A percentile compares a stretch with the other conserved stretches of the same genome.
These are phyloP conservation scores for Aporrectodea caliginosa DNA, from an alignment of 1,140 invertebrate species.

Conservation along the genomic window DNA sequence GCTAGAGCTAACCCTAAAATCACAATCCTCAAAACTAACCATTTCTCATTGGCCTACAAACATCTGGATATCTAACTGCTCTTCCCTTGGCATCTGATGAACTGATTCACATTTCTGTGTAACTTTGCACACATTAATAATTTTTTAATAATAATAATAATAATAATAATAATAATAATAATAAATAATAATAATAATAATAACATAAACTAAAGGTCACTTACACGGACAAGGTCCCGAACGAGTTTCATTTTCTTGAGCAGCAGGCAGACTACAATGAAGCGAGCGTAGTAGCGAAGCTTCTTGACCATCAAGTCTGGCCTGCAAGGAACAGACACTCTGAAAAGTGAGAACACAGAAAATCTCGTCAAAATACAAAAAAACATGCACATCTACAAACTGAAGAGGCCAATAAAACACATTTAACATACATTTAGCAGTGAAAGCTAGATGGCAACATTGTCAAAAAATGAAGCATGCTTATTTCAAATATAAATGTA, in stretches of 20 bases:
- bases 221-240: slow-evolving; percentile 75
- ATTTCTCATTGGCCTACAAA: too few relatives aligned
- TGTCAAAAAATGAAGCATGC: background rate
- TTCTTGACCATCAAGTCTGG: slow-evolving; percentile 98
- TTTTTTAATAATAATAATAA: background rate
- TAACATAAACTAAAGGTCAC: slow-evolving; percentile 18
- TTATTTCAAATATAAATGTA: background rate
- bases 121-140: too few relatives aligned
- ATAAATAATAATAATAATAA: background rate
- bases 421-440: background rate
- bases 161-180: background rate
- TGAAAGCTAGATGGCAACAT: background rate
- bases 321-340: slow-evolving; percentile 48
- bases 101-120: too few relatives aligned
- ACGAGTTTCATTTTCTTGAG: slow-evolving; percentile 92
- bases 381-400: background rate
- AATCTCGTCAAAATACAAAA: background rate
- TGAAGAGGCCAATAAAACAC: background rate
- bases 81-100: too few relatives aligned
- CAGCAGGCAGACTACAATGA: slow-evolving; percentile 91
- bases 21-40: too few relatives aligned
- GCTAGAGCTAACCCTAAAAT: too few relatives aligned
- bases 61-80: too few relatives aligned
- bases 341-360: background rate
- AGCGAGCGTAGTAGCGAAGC: slow-evolving; percentile 89